phyloP scores from a whole-genome alignment of 2,888 invertebrate genomes.

The Xylota sylvarum region DNA sequence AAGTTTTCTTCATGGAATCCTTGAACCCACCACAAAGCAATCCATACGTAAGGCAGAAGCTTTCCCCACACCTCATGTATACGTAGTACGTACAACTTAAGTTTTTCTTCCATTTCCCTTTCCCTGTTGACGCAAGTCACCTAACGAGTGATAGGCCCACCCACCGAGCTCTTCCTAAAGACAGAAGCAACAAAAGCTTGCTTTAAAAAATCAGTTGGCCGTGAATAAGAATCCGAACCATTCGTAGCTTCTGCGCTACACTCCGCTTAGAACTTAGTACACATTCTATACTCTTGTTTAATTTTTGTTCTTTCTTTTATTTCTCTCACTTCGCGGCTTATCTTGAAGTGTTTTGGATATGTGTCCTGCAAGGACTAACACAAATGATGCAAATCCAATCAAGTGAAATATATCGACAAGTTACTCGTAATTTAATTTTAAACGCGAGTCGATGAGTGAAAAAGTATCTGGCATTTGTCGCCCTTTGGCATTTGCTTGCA shows the following conservation, averaged over 20 bases:
- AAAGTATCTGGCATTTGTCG: conserved; percentile 15
- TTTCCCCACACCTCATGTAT: conserved; percentile 43
- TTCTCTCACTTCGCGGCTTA: not conserved
- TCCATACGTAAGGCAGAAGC: conserved; percentile 13
- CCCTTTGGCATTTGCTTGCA: conserved; percentile 49
- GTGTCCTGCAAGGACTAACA: not conserved
- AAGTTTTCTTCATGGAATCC: conserved; percentile 3
- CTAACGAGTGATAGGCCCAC: conserved; percentile 6
- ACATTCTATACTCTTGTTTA: not conserved
- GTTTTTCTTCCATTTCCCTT: conserved; percentile 16
- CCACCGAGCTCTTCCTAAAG: conserved; percentile 37
- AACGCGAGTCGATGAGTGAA: conserved; percentile 24
- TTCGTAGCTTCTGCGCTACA: conserved; percentile 41
- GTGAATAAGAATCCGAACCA: conserved; percentile 44
- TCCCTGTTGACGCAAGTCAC: conserved; percentile 49
- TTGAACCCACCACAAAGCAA: conserved; percentile 16
- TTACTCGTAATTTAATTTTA: conserved; percentile 44
- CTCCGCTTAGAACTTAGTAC: not conserved
- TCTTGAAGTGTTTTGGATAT: not conserved
- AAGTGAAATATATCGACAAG: not conserved
- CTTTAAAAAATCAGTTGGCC: conserved; percentile 57
- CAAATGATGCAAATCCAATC: not conserved
- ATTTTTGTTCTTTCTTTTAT: not conserved
- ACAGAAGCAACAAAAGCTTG: conserved; percentile 49
- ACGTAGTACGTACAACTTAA: conserved; percentile 6